phyloP scores from a whole-genome alignment of 2,797 vertebrate species.

The Fundulus diaphanus region DNA sequence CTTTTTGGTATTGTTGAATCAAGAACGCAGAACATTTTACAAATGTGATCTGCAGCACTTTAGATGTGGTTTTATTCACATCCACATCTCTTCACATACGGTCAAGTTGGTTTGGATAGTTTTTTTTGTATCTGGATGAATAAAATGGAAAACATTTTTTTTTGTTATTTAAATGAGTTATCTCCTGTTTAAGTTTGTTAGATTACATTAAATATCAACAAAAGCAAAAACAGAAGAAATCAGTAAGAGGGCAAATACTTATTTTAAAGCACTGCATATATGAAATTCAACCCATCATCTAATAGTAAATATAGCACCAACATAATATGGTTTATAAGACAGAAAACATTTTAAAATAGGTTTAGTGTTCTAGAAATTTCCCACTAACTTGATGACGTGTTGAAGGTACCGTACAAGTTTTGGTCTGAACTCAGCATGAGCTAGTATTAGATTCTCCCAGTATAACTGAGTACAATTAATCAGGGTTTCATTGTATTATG shows the following conservation, averaged over 20 bases:
- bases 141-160: not conserved
- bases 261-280: too few species aligned
- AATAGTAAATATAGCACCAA: too few species aligned
- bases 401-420: not conserved
- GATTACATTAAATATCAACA: not conserved
- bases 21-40: too few species aligned
- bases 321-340: too few species aligned
- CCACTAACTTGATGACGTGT: conserved; percentile 23
- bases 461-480: not conserved
- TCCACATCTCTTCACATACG: not conserved
- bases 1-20: not conserved
- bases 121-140: not conserved
- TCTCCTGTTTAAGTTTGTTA: too few species aligned
- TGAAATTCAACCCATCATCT: too few species aligned
- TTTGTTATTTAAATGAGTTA: too few species aligned
- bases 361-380: conserved; percentile 7
- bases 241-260: not conserved
- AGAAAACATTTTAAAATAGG: too few species aligned
- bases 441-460: not conserved
- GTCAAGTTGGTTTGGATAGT: not conserved
- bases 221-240: not conserved
- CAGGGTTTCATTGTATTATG: not conserved
- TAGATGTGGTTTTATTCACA: not conserved
- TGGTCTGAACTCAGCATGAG: not conserved
- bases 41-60: not conserved